These are phyloP conservation scores for Hirtodrosophila trivittata DNA, from an alignment of 2,888 invertebrate genomes.

Conservation along the genomic window DNA sequence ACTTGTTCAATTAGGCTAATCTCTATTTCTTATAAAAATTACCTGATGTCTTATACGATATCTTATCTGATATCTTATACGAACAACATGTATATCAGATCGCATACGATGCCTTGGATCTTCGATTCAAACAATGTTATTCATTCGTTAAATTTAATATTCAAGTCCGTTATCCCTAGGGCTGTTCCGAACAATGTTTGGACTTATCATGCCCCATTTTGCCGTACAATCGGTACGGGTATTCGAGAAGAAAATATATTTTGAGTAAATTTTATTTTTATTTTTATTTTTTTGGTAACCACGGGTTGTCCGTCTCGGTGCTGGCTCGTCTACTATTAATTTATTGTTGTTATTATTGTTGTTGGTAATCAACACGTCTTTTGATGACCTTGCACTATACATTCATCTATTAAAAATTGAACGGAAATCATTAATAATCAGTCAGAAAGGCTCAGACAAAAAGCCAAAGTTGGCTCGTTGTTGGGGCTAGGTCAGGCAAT, in stretches of 20 bases:
- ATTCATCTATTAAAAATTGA: slow-evolving; percentile 76
- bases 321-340: slow-evolving; percentile 66
- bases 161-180: neutral
- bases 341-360: slow-evolving; percentile 76
- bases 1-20: too few relatives aligned
- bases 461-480: slow-evolving; percentile 25
- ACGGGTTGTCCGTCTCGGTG: slow-evolving; percentile 8
- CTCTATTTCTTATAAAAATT: too few relatives aligned
- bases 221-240: slow-evolving; percentile 17
- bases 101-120: too few relatives aligned
- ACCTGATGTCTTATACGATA: too few relatives aligned
- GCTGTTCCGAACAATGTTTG: neutral
- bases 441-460: slow-evolving; percentile 39
- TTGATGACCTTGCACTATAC: slow-evolving; percentile 77
- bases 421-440: slow-evolving; percentile 77
- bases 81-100: too few relatives aligned
- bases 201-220: slow-evolving; percentile 12
- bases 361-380: slow-evolving; percentile 78
- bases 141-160: too few relatives aligned
- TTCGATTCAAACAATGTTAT: too few relatives aligned
- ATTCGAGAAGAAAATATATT: slow-evolving; percentile 1
- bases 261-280: slow-evolving; percentile 1
- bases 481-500: slow-evolving; percentile 38
- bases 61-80: too few relatives aligned
- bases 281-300: neutral